These are phyloP conservation scores for Eonycteris spelaea DNA, from an alignment of 2,113 vertebrate species.

Conservation along the genomic window DNA sequence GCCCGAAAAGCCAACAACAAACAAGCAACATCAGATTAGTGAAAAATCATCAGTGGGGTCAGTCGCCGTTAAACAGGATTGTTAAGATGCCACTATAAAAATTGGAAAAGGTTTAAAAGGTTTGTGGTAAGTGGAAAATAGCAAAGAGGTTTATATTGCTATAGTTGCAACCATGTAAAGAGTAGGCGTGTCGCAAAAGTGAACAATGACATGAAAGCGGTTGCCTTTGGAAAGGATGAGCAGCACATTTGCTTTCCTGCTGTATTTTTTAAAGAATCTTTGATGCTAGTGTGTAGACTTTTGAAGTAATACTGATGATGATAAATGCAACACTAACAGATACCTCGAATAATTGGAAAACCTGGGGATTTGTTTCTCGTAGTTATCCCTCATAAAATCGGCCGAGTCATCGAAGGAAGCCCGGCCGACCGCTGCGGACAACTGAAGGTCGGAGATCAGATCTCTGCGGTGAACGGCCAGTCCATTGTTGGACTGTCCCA, in stretches of 20 bases:
- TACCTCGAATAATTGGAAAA: conserved; percentile 8
- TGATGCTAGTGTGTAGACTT: neutral
- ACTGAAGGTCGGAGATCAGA: conserved; percentile 95
- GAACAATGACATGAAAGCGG: neutral
- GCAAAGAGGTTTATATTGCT: neutral
- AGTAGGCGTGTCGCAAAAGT: rapidly evolving
- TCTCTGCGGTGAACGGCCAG: conserved; percentile 94
- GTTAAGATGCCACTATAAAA: neutral
- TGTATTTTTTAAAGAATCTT: neutral
- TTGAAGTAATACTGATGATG: conserved; percentile 25
- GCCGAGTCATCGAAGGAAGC: conserved; percentile 96
- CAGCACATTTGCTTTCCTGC: neutral
- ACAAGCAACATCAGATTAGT: neutral
- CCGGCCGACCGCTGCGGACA: conserved; percentile 93
- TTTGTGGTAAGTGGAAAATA: neutral
- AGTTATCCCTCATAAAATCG: conserved; percentile 99
- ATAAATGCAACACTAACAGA: neutral
- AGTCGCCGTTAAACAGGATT: neutral
- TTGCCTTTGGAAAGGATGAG: neutral
- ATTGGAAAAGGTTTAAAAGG: neutral
- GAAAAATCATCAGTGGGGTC: neutral
- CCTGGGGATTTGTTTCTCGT: conserved; percentile 26
- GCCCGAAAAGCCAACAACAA: neutral
- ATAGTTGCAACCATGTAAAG: neutral
- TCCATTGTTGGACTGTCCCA: conserved; percentile 95